These are phyloP conservation scores for Achlya flavicornis DNA, from an alignment of 2,888 invertebrate genomes.

Conservation along the genomic window DNA sequence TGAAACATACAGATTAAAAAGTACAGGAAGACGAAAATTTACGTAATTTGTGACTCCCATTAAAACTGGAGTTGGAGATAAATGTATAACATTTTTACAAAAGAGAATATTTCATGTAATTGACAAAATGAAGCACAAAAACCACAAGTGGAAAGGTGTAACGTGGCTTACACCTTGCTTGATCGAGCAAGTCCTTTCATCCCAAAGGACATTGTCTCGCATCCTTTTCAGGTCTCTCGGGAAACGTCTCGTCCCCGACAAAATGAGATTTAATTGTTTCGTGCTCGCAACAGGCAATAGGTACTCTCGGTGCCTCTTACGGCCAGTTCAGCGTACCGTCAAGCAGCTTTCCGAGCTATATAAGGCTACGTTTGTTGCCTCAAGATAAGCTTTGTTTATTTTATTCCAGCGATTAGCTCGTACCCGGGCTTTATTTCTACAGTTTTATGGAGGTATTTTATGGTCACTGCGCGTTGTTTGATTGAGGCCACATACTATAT, in stretches of 20 bases:
- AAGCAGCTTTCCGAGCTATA: conserved; percentile 61
- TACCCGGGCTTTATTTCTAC: conserved; percentile 44
- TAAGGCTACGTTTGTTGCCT: conserved; percentile 63
- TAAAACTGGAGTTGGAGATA: neutral
- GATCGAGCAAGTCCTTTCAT: conserved; percentile 26
- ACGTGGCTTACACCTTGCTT: conserved; percentile 41
- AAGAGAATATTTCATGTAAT: neutral
- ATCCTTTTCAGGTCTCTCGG: conserved; percentile 39
- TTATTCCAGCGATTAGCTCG: conserved; percentile 61
- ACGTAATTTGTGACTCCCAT: neutral
- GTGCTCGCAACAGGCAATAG: conserved; percentile 21
- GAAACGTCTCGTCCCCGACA: conserved; percentile 40
- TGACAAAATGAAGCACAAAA: neutral
- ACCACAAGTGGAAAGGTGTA: neutral
- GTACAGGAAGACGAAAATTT: neutral
- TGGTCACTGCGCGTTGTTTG: conserved; percentile 28
- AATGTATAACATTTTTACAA: neutral
- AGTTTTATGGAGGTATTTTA: conserved; percentile 46
- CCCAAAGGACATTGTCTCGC: conserved; percentile 42
- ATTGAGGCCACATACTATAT: conserved; percentile 26
- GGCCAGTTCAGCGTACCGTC: conserved; percentile 48
- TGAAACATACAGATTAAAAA: neutral
- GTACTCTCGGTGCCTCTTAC: conserved; percentile 33
- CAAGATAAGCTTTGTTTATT: conserved; percentile 76
- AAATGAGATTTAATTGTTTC: conserved; percentile 54